These are phyloP conservation scores for Luperina testacea DNA, from an alignment of 2,888 invertebrate genomes.

Conservation along the genomic window DNA sequence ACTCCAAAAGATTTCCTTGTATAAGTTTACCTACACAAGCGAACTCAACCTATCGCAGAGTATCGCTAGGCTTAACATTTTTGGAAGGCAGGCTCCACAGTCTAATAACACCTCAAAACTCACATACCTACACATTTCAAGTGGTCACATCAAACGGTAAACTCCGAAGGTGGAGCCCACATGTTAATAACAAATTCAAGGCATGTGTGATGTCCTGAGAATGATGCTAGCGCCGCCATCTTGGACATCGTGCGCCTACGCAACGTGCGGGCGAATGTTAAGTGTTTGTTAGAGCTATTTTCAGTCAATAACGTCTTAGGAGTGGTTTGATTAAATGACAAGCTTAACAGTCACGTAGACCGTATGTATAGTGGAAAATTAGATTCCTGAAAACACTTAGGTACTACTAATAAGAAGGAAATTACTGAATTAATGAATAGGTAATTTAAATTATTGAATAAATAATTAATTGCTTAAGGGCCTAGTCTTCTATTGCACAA, in stretches of 20 bases:
- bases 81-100: slow-evolving; percentile 4
- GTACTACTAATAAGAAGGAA: background rate
- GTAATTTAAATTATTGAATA: background rate
- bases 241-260: slow-evolving; percentile 51
- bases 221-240: slow-evolving; percentile 56
- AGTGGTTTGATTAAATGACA: slow-evolving; percentile 3
- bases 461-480: no score
- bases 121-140: slow-evolving; percentile 55
- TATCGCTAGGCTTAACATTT: background rate
- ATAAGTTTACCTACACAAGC: background rate
- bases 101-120: slow-evolving; percentile 23
- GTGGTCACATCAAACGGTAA: slow-evolving; percentile 61
- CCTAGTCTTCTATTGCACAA: no score
- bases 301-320: slow-evolving; percentile 25
- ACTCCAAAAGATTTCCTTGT: background rate
- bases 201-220: slow-evolving; percentile 59
- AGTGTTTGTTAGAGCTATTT: slow-evolving; percentile 48
- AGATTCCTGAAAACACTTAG: background rate
- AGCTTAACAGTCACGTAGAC: background rate
- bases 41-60: background rate
- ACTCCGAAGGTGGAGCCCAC: slow-evolving; percentile 53
- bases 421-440: background rate
- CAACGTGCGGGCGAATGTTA: slow-evolving; percentile 52
- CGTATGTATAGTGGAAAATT: background rate
- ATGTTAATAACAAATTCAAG: slow-evolving; percentile 59